Evolutionary conservation across 2,888 invertebrate species (phyloP), one percentile per base, ranked within the genome.

Genomic region (Villa cingulata): DNA sequence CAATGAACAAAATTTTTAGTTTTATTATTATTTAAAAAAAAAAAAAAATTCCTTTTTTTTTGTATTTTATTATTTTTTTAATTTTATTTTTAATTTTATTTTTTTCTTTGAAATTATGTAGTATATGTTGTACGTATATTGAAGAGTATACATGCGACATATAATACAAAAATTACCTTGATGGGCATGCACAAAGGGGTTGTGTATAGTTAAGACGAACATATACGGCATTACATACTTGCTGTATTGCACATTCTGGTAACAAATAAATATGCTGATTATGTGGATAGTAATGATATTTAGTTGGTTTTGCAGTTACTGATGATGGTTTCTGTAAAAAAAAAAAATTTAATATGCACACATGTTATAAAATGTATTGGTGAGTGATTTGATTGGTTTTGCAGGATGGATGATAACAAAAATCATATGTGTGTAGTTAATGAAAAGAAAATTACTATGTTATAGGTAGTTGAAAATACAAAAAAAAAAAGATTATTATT

Each of bases 241-340:
- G 91, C 72, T 92, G 91, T 59, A 91, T 87, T 55, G 91, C 91
- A 71, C 92, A 92, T 72, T 91, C 91, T 53, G 91, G 91, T 58
- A 92, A 74, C 61, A 89, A 73, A 72, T 90, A 90, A 62, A 89
- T 86, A 71, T 90, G 89, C 70, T 90, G 89, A 71, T 90, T 89
- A 72, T 90, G 90, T 29, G 90, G 90, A 70, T 89, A 90, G 72
- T 89, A 90, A 70, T 91, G 89, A 71, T 91, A 90, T 72, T 89
- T 89, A 54, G 89, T 90, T 23, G 90, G 89, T 66, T 89, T 89
- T 43, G 84, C 83, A 55, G 85, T 72, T 41, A 78, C 79, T 48
- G 80, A 80, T 51, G 80, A 80, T 51, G 81, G 79, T 59, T 82
- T 81, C 83, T 83, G 77, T 55, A 78, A 29, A 10, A 45, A 38